Conservation (phyloP, 2,113 vertebrate species). For the Orthochromis indermauri region DNA sequence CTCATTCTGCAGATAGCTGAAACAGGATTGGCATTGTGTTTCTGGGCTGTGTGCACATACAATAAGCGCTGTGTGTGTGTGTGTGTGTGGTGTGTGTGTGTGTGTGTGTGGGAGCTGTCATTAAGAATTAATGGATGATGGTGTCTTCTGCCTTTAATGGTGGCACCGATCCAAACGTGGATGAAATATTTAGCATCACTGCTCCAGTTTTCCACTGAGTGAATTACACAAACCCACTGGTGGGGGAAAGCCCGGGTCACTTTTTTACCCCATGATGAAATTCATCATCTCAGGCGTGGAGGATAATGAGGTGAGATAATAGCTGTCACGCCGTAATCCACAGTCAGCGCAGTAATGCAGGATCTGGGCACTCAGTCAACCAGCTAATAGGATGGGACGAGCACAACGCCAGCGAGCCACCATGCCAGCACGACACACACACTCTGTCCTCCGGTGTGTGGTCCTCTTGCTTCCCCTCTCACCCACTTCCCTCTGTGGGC, state of each 20-base stretch:
- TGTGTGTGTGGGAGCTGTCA: not conserved
- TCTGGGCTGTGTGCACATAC: no score
- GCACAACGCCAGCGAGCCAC: not conserved
- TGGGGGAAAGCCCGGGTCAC: not conserved
- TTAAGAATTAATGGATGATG: not conserved
- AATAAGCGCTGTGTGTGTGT: no score
- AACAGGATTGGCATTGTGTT: no score
- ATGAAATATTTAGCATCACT: not conserved
- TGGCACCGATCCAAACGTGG: not conserved
- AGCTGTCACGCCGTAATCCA: slow-evolving; percentile 23
- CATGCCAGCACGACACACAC: not conserved
- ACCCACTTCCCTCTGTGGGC: slow-evolving; percentile 30
- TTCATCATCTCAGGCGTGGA: slow-evolving; percentile 15
- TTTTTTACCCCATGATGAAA: slow-evolving; percentile 1
- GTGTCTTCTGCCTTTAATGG: not conserved
- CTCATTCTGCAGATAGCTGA: no score
- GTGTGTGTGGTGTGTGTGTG: fast-evolving
- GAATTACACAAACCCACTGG: not conserved
- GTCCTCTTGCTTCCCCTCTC: slow-evolving; percentile 11
- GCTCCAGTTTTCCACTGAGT: not conserved
- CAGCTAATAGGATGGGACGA: slow-evolving; percentile 24
- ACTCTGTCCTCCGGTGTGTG: not conserved
- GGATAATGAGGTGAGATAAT: slow-evolving; percentile 43
- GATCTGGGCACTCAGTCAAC: slow-evolving; percentile 28
- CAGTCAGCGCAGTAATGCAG: slow-evolving; percentile 9